Evolutionary conservation across 2,113 vertebrate genomes (phyloP), one percentile per base, ranked within the genome.

Genomic region (Melanotaenia duboulayi): DNA sequence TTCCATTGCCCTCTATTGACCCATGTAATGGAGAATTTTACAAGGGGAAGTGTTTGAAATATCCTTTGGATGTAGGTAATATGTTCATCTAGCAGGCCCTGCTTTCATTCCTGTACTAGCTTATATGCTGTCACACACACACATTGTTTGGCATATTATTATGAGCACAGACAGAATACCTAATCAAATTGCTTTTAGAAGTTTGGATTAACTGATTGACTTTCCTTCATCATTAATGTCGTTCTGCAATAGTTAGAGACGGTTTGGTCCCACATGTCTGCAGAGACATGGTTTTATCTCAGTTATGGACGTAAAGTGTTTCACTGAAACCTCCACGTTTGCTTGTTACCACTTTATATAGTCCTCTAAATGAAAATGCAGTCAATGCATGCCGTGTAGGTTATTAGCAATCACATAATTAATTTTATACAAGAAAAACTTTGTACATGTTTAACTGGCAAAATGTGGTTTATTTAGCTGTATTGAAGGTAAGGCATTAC

Each of bases 1-100:
- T 86, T 87, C 50, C 80, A 95, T 94, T 94, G 91, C 90, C 95
- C 94, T 94, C 93, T 84, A 91, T 91, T 95, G 95, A 96, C 94
- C 96, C 91, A 71, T 46, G 90, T 90, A 89, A 95, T 95, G 85
- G 92, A 92, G 89, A 94, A 94, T 94, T 93, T 89, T 84, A 84
- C 82, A 82, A 90, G 76, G 76, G 86, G 87, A 93, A 92, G 92
- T 93, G 92, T 92, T 91, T 90, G 91, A 94, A 95, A 92, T 92
- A 91, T 83, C 89, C 91, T 90, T 89, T 81, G 90, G 83, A 76
- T 89, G 85, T 75, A 80, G 76, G 87, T 86, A 92, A 93, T 90
- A 86, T 90, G 71, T 84, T 91, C 83, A 74, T 90, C 81, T 80
- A 35, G 66, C 44, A 24, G 51, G 71, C 16, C 71, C 65, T 17